A percentile compares a stretch with the other conserved stretches of the same genome.
Evolutionary conservation across 2,113 vertebrate species (phyloP).

Genomic region (Epinephelus moara): DNA sequence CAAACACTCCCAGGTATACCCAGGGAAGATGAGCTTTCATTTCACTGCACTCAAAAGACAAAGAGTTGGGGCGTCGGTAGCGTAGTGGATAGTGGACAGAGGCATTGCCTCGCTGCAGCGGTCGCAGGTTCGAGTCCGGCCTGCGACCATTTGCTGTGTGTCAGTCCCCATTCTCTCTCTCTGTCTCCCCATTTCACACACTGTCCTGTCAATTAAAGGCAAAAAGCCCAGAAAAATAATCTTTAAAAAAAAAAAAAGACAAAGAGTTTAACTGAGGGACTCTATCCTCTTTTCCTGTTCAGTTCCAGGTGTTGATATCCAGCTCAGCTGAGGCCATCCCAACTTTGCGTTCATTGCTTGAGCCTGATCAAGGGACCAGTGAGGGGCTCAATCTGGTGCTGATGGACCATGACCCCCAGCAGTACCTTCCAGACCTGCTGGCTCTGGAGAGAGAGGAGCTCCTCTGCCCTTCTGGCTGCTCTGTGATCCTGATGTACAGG

Average conservation of each 20-base stretch:
- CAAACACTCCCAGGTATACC: constrained; percentile 69
- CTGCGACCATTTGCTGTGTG: too few species aligned
- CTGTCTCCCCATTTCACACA: too few species aligned
- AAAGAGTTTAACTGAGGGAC: neutral
- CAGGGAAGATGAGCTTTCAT: neutral
- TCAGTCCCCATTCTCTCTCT: too few species aligned
- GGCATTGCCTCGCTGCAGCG: too few species aligned
- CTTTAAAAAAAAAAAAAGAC: too few species aligned
- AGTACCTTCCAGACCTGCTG: constrained; percentile 77
- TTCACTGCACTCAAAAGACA: neutral
- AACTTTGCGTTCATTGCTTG: constrained; percentile 32
- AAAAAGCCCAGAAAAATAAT: too few species aligned
- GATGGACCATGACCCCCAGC: constrained; percentile 78
- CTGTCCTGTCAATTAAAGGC: too few species aligned
- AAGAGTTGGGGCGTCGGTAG: too few species aligned
- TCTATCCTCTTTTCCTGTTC: neutral
- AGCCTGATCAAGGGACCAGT: neutral
- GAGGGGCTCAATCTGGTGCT: constrained; percentile 70
- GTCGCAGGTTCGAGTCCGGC: too few species aligned
- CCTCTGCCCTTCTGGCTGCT: constrained; percentile 65
- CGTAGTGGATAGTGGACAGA: too few species aligned
- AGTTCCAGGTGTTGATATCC: constrained; percentile 81
- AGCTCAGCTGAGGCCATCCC: constrained; percentile 75
- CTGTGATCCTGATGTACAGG: constrained; percentile 73
- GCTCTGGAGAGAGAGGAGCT: constrained; percentile 68